These are phyloP conservation scores for Sparidentex hasta DNA, from an alignment of 2,797 vertebrate species.

Conservation along the genomic window DNA sequence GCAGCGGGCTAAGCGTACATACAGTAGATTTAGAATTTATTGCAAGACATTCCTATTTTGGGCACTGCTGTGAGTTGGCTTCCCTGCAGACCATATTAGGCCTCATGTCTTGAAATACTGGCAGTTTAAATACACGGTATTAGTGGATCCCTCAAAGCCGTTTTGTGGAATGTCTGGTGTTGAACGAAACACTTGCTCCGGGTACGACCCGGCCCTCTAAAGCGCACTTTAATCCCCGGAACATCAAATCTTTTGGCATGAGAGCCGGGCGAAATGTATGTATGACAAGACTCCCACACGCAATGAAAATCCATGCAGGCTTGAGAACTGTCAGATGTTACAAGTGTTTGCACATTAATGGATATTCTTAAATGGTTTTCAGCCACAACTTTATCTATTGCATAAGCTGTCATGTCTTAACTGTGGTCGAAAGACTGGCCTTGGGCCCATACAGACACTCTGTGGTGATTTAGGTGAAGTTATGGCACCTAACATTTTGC, in stretches of 20 bases:
- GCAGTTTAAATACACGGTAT: conserved; percentile 54
- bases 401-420: not conserved
- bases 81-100: conserved; percentile 66
- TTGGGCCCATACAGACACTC: not conserved
- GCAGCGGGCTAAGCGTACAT: conserved; percentile 17
- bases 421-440: not conserved
- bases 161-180: conserved; percentile 61
- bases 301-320: conserved; percentile 3
- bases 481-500: too few relatives aligned
- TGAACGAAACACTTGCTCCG: conserved; percentile 39
- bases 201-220: conserved; percentile 42
- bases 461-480: not conserved
- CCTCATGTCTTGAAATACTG: conserved; percentile 33
- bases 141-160: conserved; percentile 59
- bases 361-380: conserved; percentile 1
- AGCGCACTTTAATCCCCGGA: conserved; percentile 54
- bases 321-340: conserved; percentile 17
- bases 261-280: conserved; percentile 26
- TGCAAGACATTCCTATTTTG: conserved; percentile 50
- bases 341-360: conserved; percentile 5
- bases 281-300: conserved; percentile 27
- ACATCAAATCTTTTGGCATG: conserved; percentile 43
- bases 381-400: not conserved
- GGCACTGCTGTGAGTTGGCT: conserved; percentile 28
- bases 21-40: conserved; percentile 20